Evolutionary conservation across 2,888 invertebrate species (phyloP).

Genomic region (Parnassius glacialis): DNA sequence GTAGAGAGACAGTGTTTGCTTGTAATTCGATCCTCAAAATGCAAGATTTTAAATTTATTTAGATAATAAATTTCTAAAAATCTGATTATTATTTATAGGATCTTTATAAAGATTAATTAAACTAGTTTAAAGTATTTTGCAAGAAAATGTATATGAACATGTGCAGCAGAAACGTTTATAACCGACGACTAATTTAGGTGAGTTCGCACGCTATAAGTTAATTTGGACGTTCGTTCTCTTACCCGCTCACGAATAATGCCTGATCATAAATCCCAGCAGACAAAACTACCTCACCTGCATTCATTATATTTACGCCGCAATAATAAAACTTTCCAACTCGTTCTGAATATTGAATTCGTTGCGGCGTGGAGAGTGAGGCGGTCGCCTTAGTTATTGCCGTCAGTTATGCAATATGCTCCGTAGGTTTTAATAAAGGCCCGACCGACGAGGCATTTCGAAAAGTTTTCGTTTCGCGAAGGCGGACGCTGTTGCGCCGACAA

Average conservation of each 20-base stretch:
- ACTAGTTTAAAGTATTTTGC: no score
- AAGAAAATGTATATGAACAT: neutral
- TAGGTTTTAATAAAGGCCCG: conserved; percentile 77
- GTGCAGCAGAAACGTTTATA: conserved; percentile 38
- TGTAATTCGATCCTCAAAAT: conserved; percentile 17
- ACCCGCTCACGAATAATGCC: conserved; percentile 53
- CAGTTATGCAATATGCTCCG: conserved; percentile 73
- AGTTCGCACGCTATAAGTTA: conserved; percentile 55
- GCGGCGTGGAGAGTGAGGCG: conserved; percentile 58
- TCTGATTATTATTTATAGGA: no score
- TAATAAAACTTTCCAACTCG: conserved; percentile 78
- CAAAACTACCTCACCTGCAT: conserved; percentile 75
- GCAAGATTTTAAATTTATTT: neutral
- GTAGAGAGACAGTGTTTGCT: conserved; percentile 29
- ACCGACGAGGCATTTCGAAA: conserved; percentile 68
- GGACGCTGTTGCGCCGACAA: conserved; percentile 64
- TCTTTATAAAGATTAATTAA: no score
- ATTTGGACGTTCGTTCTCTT: conserved; percentile 58
- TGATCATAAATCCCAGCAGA: conserved; percentile 69
- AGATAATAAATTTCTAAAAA: no score
- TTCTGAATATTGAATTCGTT: conserved; percentile 77
- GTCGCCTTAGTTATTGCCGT: conserved; percentile 76
- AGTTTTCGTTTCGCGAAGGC: conserved; percentile 77
- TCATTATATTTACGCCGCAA: conserved; percentile 80
- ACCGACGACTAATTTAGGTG: conserved; percentile 58